Evolutionary conservation across 2,888 invertebrate species (phyloP).

Genomic region (Heliothis peltigera): DNA sequence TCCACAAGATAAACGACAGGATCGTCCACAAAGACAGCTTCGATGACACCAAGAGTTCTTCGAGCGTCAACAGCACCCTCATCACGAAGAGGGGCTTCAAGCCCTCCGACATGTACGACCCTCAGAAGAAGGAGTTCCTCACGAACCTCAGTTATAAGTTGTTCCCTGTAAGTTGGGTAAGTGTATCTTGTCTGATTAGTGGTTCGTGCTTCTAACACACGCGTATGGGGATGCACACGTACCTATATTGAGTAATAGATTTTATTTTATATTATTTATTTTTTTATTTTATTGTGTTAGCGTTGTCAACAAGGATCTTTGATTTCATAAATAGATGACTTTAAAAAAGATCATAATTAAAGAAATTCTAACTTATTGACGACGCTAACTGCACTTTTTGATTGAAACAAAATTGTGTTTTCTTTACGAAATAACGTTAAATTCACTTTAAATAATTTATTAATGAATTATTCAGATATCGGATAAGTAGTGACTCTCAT

Average conservation of each 20-base stretch:
- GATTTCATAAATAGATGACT: neutral
- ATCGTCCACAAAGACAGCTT: conserved; percentile 85
- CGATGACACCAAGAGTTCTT: conserved; percentile 86
- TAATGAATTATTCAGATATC: too few relatives aligned
- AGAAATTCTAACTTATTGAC: conserved; percentile 22
- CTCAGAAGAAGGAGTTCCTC: conserved; percentile 94
- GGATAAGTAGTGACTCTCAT: too few relatives aligned
- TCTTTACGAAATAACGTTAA: neutral
- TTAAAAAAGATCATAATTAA: neutral
- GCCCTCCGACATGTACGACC: conserved; percentile 96
- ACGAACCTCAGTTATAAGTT: conserved; percentile 94
- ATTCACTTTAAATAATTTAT: neutral
- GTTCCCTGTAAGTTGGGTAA: conserved; percentile 95
- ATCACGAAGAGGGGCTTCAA: conserved; percentile 94
- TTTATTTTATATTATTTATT: conserved; percentile 52
- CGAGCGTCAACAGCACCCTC: conserved; percentile 90
- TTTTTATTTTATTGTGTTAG: conserved; percentile 30
- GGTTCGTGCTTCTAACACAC: conserved; percentile 77
- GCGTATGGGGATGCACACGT: conserved; percentile 72
- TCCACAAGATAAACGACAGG: conserved; percentile 87
- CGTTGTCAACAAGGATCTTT: conserved; percentile 34
- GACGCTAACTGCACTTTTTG: conserved; percentile 35
- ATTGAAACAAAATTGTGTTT: conserved; percentile 46
- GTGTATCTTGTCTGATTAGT: conserved; percentile 74
- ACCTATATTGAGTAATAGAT: conserved; percentile 63